A percentile compares a stretch with the other conserved stretches of the same genome.
These are phyloP conservation scores for Microcebus lehilahytsara DNA, from an alignment of 2,113 vertebrate species.

Conservation along the genomic window DNA sequence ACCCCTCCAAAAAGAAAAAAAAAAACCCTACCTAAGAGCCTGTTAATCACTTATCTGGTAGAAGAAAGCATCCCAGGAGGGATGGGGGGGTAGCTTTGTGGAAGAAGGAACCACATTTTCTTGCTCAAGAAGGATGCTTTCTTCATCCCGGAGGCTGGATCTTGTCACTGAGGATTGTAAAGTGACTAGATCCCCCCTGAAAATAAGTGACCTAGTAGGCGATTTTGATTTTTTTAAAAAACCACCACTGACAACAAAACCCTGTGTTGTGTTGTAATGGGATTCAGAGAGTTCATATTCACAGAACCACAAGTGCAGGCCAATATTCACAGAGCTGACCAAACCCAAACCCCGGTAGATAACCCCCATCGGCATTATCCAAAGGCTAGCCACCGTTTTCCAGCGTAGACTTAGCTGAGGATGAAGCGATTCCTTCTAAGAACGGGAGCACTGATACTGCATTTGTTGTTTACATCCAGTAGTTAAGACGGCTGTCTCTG, in stretches of 20 bases:
- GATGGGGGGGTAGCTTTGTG: not conserved
- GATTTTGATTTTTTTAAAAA: not conserved
- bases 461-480: not conserved
- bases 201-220: not conserved
- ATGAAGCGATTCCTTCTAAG: not conserved
- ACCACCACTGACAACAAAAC: not conserved
- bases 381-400: not conserved
- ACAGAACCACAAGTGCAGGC: not conserved
- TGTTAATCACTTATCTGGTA: not conserved
- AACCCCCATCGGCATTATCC: fast-evolving
- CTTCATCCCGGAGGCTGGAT: conserved; percentile 41
- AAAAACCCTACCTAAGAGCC: not conserved
- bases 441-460: not conserved
- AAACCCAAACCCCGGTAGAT: not conserved
- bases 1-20: not conserved
- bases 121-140: not conserved
- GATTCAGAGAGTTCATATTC: not conserved
- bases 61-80: not conserved
- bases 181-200: not conserved
- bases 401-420: not conserved
- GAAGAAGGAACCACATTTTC: conserved; percentile 39
- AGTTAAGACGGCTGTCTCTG: not conserved
- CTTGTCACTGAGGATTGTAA: not conserved
- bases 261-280: not conserved
- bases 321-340: not conserved